Evolutionary conservation across 2,797 vertebrate species (phyloP).

Genomic region (Aphelocoma californica): DNA sequence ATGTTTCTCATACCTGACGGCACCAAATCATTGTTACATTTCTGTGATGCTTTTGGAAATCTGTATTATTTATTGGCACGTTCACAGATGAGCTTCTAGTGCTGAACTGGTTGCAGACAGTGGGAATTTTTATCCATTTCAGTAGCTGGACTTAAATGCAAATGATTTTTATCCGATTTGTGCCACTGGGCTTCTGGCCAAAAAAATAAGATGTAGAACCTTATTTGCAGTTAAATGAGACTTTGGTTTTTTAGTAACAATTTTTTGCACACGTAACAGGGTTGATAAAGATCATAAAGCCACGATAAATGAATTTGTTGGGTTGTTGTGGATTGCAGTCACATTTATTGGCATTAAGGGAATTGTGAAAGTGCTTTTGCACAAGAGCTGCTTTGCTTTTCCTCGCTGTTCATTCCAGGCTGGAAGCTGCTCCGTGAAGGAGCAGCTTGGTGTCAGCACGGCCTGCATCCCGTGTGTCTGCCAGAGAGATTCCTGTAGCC

Average conservation of each 20-base stretch:
- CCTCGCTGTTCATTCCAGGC: accelerated
- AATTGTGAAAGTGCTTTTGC: not conserved
- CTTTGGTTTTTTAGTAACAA: not conserved
- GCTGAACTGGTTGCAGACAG: not conserved
- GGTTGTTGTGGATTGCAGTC: not conserved
- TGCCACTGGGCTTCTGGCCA: not conserved
- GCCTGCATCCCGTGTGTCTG: not conserved
- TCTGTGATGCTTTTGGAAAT: not conserved
- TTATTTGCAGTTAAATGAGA: not conserved
- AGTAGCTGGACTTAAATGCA: not conserved
- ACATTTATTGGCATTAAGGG: accelerated
- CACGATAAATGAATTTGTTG: accelerated
- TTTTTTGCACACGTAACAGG: not conserved
- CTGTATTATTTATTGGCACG: accelerated
- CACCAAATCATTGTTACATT: accelerated
- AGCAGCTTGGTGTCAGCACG: not conserved
- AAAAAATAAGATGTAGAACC: not conserved
- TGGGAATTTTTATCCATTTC: not conserved
- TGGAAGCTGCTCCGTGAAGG: not conserved
- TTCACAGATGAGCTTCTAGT: not conserved
- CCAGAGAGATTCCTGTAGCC: too few species aligned
- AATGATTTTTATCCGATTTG: not conserved
- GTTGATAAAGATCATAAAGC: accelerated
- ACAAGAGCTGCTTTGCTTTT: not conserved
- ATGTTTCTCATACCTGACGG: not conserved